Conservation (phyloP, 2,113 vertebrate genomes). For the Capricornis sumatraensis region DNA sequence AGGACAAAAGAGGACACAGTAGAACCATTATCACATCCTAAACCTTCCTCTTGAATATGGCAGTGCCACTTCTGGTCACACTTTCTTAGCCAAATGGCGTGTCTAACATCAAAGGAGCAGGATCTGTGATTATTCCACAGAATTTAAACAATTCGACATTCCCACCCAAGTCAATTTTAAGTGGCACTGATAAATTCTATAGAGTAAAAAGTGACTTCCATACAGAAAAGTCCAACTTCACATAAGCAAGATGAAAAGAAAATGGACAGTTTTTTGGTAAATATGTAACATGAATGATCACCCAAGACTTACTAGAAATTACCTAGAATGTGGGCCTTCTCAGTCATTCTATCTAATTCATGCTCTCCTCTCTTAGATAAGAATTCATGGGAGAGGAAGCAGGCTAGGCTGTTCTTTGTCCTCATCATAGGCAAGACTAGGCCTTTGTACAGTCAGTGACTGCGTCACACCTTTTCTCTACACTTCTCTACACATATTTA, state of each 20-base stretch:
- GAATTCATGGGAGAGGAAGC: neutral
- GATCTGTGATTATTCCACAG: neutral
- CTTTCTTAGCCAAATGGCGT: neutral
- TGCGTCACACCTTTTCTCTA: neutral
- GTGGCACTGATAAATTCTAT: neutral
- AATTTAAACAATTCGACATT: neutral
- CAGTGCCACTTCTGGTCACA: neutral
- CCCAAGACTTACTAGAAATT: neutral
- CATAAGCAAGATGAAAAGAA: neutral
- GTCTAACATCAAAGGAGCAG: neutral
- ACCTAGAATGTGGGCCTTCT: neutral
- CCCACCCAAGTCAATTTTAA: neutral
- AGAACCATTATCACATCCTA: fast-evolving
- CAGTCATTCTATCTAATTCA: neutral
- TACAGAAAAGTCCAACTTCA: neutral
- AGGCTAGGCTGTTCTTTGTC: too few relatives aligned
- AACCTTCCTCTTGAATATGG: too few relatives aligned
- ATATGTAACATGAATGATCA: neutral
- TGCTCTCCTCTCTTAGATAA: fast-evolving
- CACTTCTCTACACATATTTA: neutral
- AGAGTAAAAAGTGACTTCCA: neutral
- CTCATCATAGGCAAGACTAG: neutral
- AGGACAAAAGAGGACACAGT: neutral
- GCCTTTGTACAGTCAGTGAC: neutral
- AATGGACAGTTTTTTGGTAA: neutral